Evolutionary conservation across 2,113 vertebrate genomes (phyloP), one percentile per base, ranked within the genome.

Genomic region (Siniperca chuatsi): DNA sequence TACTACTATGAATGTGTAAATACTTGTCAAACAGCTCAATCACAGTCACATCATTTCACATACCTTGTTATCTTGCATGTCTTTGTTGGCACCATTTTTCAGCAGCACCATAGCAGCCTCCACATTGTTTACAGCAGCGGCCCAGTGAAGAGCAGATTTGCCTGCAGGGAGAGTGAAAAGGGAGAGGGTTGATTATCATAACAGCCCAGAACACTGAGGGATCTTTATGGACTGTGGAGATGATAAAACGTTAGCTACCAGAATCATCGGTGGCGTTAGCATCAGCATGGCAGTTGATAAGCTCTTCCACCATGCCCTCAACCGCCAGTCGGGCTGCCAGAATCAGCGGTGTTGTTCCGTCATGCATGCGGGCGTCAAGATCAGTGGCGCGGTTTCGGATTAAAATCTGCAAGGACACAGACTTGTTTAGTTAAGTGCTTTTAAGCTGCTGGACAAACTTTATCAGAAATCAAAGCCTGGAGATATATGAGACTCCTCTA

Each of bases 61-160:
- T 84, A 99, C 98, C 97, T 99, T 99, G 93, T 99, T 99, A 92
- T 98, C 97, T 91, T 99, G 98, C 98, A 99, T 98, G 89, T 99
- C 98, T 83, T 99, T 99, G 90, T 99, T 99, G 90, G 98, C 98
- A 0, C 98, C 98, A 0, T 98, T 99, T 92, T 99, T 99, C 85
- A 99, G 94, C 29, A 99, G 96, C 60, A 97, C 97, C 0, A 97
- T 4, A 0, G 97, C 98, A 0, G 98, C 98, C 3, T 99, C 98
- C 62, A 99, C 96, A 0, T 99, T 99, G 87, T 99, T 99, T 66
- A 99, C 98, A 0, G 98, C 98, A 0, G 98, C 97, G 0, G 98
- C 98, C 98, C 98, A 99, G 90, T 99, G 98, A 88, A 99, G 94
- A 2, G 98, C 98, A 0, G 98, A 99, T 92, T 99, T 99, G 76